A percentile compares a stretch with the other conserved stretches of the same genome.
These are phyloP conservation scores for Bombycilla garrulus DNA, from an alignment of 2,113 vertebrate species.

Conservation along the genomic window DNA sequence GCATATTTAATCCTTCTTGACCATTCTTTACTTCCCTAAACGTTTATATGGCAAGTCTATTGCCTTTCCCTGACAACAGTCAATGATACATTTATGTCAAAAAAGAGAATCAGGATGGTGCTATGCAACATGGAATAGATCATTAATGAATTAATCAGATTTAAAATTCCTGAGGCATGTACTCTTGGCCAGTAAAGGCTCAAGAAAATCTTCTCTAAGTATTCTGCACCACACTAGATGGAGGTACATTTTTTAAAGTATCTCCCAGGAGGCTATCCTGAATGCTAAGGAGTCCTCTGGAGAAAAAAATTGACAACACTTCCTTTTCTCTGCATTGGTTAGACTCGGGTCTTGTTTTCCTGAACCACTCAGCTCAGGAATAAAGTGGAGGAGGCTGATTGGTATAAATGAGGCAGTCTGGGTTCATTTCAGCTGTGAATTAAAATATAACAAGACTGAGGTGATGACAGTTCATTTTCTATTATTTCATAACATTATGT, in stretches of 20 bases:
- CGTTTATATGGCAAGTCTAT: neutral
- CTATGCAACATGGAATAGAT: neutral
- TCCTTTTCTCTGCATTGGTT: neutral
- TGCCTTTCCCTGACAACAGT: neutral
- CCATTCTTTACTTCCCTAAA: neutral
- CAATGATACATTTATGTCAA: neutral
- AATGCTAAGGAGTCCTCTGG: neutral
- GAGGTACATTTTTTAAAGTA: neutral
- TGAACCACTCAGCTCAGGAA: neutral
- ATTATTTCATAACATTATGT: slow-evolving; percentile 41
- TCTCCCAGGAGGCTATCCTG: neutral
- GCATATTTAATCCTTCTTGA: neutral
- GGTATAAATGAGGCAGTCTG: slow-evolving; percentile 27
- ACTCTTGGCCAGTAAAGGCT: neutral
- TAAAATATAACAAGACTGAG: slow-evolving; percentile 29
- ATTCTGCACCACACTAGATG: neutral
- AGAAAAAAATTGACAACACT: neutral
- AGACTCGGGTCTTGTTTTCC: neutral
- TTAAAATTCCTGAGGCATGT: neutral
- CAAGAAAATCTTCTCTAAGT: neutral
- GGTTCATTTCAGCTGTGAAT: slow-evolving; percentile 2
- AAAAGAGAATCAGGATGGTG: neutral
- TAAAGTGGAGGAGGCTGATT: neutral
- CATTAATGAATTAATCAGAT: neutral
- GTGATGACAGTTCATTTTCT: slow-evolving; percentile 9